A percentile compares a stretch with the other conserved stretches of the same genome.
phyloP scores from a whole-genome alignment of 2,113 vertebrate genomes.

The Sus scrofa region DNA sequence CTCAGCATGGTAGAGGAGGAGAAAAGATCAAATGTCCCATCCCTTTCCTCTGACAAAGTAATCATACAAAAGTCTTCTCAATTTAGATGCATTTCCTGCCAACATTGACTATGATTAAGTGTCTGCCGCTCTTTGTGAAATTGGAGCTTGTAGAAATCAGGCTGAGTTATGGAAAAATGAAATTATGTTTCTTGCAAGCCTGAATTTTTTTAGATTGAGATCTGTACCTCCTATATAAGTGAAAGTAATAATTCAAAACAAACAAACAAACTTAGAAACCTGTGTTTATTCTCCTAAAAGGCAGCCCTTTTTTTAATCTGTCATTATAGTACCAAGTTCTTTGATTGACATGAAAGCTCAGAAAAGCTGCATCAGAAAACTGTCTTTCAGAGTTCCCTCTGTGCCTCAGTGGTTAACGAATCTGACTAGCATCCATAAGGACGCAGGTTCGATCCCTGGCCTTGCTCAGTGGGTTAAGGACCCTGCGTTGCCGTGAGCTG shows the following conservation, averaged over 20 bases:
- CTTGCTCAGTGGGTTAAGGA: too few species aligned
- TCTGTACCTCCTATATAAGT: background rate
- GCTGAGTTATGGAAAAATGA: conserved; percentile 47
- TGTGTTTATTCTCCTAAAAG: conserved; percentile 2
- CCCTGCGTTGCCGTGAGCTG: too few species aligned
- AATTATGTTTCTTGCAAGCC: conserved; percentile 51
- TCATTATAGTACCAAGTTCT: conserved; percentile 34
- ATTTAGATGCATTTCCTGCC: conserved; percentile 14
- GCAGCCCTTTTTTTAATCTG: background rate
- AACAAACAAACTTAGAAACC: background rate
- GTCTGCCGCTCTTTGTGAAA: background rate
- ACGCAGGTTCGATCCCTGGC: too few species aligned
- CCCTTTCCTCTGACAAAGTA: background rate
- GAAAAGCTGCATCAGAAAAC: conserved; percentile 37
- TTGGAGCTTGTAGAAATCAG: background rate
- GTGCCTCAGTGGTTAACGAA: too few species aligned
- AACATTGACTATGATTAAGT: background rate
- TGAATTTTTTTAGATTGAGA: conserved; percentile 52
- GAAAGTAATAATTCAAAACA: conserved; percentile 32
- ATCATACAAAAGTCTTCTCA: background rate
- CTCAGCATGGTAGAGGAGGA: background rate
- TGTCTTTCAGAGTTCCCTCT: too few species aligned
- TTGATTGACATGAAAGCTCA: conserved; percentile 29
- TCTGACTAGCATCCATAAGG: too few species aligned
- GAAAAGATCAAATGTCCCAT: background rate